These are phyloP conservation scores for Taenaris catops DNA, from an alignment of 2,888 invertebrate species.

Conservation along the genomic window DNA sequence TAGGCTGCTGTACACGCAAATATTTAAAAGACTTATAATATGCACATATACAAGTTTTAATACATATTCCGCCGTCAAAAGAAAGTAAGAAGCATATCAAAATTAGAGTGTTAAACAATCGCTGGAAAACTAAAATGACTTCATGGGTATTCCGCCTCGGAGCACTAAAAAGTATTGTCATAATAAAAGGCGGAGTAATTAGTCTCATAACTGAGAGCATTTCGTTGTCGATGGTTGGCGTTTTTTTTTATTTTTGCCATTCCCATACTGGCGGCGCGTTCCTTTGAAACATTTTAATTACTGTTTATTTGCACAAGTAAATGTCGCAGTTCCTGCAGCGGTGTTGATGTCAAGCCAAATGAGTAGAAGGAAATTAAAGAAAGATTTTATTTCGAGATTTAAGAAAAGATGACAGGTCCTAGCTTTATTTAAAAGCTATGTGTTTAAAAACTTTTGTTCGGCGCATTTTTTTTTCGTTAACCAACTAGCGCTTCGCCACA, in stretches of 20 bases:
- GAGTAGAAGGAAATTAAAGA: neutral
- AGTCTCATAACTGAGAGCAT: conserved; percentile 21
- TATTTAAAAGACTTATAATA: too few species aligned
- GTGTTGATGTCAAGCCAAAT: conserved; percentile 1
- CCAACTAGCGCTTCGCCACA: too few species aligned
- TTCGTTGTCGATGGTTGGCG: conserved; percentile 17
- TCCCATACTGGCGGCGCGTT: conserved; percentile 15
- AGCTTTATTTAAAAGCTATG: too few species aligned
- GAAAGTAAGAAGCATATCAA: neutral
- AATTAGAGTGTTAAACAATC: conserved; percentile 6
- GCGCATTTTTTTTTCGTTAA: too few species aligned
- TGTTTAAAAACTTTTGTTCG: too few species aligned
- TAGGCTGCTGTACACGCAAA: too few species aligned
- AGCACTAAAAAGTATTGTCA: conserved; percentile 4
- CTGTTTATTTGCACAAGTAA: conserved; percentile 25
- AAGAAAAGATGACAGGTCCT: too few species aligned
- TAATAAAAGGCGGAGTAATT: conserved; percentile 16
- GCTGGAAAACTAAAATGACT: neutral
- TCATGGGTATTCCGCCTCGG: neutral
- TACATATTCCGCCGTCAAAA: too few species aligned
- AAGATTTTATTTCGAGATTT: too few species aligned
- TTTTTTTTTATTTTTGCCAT: conserved; percentile 20
- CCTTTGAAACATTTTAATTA: conserved; percentile 28
- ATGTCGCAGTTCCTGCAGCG: conserved; percentile 14
- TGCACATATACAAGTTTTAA: too few species aligned